Evolutionary conservation across 2,888 invertebrate species (phyloP).

Genomic region (Andrena chrysosceles): DNA sequence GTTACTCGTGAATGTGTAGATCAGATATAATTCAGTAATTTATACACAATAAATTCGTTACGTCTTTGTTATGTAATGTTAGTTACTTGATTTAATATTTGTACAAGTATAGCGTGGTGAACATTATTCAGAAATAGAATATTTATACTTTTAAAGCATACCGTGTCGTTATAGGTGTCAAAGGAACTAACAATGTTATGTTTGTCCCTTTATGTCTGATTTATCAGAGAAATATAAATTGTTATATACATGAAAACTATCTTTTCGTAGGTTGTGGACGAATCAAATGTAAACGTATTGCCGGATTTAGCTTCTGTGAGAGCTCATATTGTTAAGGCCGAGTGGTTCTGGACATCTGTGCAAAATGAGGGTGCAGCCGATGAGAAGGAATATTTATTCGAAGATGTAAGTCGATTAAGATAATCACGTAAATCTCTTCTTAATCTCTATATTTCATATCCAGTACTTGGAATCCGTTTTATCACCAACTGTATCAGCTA

Average conservation of each 20-base stretch:
- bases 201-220: slow-evolving; percentile 5
- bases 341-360: slow-evolving; percentile 99
- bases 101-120: background rate
- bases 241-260: background rate
- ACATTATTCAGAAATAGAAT: background rate
- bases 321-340: slow-evolving; percentile 93
- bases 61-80: slow-evolving; percentile 8
- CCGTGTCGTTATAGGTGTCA: background rate
- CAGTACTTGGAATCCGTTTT: slow-evolving; percentile 86
- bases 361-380: slow-evolving; percentile 97
- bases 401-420: slow-evolving; percentile 89
- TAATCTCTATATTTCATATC: slow-evolving; percentile 47
- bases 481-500: slow-evolving; percentile 84
- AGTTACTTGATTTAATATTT: background rate
- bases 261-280: slow-evolving; percentile 92
- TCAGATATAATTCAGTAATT: background rate
- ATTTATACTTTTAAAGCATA: background rate
- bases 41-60: background rate
- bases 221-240: background rate
- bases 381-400: slow-evolving; percentile 95
- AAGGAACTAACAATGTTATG: background rate
- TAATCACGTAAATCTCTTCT: slow-evolving; percentile 9
- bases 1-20: background rate
- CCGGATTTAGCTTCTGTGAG: slow-evolving; percentile 89
- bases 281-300: slow-evolving; percentile 89